phyloP scores from a whole-genome alignment of 2,113 vertebrate species.

The Charina bottae region DNA sequence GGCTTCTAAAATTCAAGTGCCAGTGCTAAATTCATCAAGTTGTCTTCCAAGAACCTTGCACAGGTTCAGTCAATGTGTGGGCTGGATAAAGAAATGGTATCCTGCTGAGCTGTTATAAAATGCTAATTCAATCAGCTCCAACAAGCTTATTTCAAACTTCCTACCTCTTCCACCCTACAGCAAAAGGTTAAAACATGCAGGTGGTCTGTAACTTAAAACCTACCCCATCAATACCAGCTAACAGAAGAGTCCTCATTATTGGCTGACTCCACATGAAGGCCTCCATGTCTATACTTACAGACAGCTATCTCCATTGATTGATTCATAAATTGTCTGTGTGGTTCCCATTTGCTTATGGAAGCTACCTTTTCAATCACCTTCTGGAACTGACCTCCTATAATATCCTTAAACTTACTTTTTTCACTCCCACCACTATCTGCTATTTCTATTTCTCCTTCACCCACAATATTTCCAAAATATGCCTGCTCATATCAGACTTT shows the following conservation, averaged over 20 bases:
- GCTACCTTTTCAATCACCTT: not conserved
- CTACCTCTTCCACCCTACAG: not conserved
- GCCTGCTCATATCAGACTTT: slow-evolving; percentile 2
- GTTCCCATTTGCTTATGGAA: not conserved
- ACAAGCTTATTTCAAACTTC: not conserved
- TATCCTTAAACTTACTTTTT: slow-evolving; percentile 13
- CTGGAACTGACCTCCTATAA: not conserved
- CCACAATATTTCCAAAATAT: not conserved
- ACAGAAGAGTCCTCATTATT: slow-evolving; percentile 1
- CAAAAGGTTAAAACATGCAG: slow-evolving; percentile 24
- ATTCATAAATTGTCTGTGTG: slow-evolving; percentile 23
- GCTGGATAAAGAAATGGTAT: not conserved
- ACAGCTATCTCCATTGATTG: slow-evolving; percentile 1
- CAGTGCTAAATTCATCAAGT: not conserved
- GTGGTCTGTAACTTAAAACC: not conserved
- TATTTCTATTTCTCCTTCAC: not conserved
- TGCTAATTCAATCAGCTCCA: not conserved
- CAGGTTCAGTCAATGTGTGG: not conserved
- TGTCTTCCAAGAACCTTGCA: not conserved
- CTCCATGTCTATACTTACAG: not conserved
- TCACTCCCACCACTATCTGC: not conserved
- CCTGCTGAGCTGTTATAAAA: not conserved
- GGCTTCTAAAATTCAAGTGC: not conserved
- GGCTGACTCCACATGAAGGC: slow-evolving; percentile 3
- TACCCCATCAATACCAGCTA: slow-evolving; percentile 17